Percentiles rank a stretch among this genome's conserved stretches.
Evolutionary conservation across 1,140 invertebrate species (phyloP).

Genomic region (Drosophila bifasciata): DNA sequence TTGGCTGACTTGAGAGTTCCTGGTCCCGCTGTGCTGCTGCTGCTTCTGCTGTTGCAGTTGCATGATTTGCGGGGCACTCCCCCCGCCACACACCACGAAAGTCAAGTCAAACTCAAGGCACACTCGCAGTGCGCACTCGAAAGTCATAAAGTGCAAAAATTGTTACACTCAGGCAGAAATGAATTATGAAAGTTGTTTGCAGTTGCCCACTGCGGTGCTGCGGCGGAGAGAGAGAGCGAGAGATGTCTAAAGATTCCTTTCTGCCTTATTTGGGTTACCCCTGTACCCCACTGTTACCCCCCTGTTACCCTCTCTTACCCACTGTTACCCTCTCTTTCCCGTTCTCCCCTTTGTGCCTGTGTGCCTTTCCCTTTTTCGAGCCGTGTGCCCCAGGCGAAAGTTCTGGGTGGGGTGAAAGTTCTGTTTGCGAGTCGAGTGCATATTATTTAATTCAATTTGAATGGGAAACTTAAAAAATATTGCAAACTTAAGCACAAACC

Average conservation of each 20-base stretch:
- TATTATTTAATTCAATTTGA: slow-evolving; percentile 76
- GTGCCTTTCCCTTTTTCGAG: slow-evolving; percentile 19
- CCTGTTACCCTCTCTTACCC: neutral
- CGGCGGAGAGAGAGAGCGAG: too few species aligned
- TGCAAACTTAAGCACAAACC: slow-evolving; percentile 28
- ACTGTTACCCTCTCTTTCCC: neutral
- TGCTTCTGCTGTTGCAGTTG: slow-evolving; percentile 56
- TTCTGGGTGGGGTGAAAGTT: slow-evolving; percentile 48
- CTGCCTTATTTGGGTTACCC: slow-evolving; percentile 54
- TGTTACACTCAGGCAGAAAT: slow-evolving; percentile 81
- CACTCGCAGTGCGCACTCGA: slow-evolving; percentile 68
- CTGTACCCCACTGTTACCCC: too few species aligned
- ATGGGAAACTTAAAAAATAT: slow-evolving; percentile 56
- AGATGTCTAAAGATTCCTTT: slow-evolving; percentile 29
- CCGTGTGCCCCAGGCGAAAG: slow-evolving; percentile 31
- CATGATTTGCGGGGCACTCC: slow-evolving; percentile 72
- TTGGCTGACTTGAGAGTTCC: too few species aligned
- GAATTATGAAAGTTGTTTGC: slow-evolving; percentile 77
- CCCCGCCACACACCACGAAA: too few species aligned
- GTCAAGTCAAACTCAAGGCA: slow-evolving; percentile 48
- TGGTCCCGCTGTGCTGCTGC: slow-evolving; percentile 8
- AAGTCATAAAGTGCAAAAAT: slow-evolving; percentile 82
- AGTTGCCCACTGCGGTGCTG: slow-evolving; percentile 20
- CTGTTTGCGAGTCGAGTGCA: slow-evolving; percentile 61
- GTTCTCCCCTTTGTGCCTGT: too few species aligned